phyloP scores from a whole-genome alignment of 2,888 invertebrate genomes.

The Oasisia sp. region DNA sequence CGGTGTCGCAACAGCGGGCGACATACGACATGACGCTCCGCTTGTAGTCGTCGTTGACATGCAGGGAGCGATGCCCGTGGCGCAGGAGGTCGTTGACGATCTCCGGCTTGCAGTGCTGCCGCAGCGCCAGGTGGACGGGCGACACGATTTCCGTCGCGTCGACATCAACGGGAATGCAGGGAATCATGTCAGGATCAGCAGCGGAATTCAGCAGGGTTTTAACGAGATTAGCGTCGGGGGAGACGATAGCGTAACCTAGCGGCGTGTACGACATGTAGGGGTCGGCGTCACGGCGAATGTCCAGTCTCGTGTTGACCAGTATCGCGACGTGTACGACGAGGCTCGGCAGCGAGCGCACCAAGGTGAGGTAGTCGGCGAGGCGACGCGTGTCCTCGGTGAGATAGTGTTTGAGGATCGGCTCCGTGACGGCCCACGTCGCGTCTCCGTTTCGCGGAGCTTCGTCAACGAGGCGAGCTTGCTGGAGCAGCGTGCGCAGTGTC shows the following conservation, averaged over 20 bases:
- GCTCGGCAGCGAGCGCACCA: neutral
- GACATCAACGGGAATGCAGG: neutral
- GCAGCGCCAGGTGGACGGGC: neutral
- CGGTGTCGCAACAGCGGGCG: constrained; percentile 4
- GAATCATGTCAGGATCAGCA: neutral
- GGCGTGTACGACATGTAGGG: neutral
- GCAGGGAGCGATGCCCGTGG: neutral
- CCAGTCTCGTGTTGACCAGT: neutral
- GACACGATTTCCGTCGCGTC: neutral
- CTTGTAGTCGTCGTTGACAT: neutral
- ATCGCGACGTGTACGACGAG: neutral
- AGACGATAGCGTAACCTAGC: neutral
- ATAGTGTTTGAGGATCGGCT: neutral
- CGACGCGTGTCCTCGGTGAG: neutral
- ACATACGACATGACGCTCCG: neutral
- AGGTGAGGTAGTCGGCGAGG: neutral
- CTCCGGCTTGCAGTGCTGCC: constrained; percentile 9
- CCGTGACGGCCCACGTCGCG: neutral
- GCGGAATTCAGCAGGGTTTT: neutral
- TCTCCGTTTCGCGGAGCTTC: neutral
- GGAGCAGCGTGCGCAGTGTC: neutral
- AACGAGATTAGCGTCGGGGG: neutral
- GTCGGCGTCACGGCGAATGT: neutral
- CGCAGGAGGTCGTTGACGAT: neutral
- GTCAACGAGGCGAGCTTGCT: neutral